These are phyloP conservation scores for Zaprionus bogoriensis DNA, from an alignment of 2,888 invertebrate genomes.

Conservation along the genomic window DNA sequence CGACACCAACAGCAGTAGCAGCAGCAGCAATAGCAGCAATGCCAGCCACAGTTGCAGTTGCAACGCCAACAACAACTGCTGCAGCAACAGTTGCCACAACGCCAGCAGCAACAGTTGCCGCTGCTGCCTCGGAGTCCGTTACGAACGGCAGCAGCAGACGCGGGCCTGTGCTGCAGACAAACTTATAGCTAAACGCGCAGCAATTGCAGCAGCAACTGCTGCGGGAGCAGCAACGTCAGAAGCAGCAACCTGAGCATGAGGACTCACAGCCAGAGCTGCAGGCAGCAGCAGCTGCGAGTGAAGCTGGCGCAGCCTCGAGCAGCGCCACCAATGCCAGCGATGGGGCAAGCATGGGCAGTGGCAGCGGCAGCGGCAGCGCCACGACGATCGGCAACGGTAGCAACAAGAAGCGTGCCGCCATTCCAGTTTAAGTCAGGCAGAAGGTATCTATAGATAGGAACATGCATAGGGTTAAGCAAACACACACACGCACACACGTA, in stretches of 20 bases:
- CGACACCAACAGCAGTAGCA: constrained; percentile 6
- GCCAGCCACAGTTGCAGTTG: constrained; percentile 14
- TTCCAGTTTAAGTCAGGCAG: constrained; percentile 72
- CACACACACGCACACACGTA: neutral
- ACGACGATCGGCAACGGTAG: constrained; percentile 45
- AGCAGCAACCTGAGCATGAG: constrained; percentile 29
- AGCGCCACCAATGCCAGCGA: constrained; percentile 26
- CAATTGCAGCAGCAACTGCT: constrained; percentile 65
- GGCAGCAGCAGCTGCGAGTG: constrained; percentile 2
- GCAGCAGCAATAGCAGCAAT: neutral
- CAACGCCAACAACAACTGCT: constrained; percentile 23
- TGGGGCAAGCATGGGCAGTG: constrained; percentile 47
- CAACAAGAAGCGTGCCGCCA: constrained; percentile 77
- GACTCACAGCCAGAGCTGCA: constrained; percentile 19
- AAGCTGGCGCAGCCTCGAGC: constrained; percentile 8
- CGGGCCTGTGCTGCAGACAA: constrained; percentile 67
- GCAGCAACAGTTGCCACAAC: constrained; percentile 45
- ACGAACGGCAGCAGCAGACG: constrained; percentile 43
- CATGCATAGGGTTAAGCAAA: neutral
- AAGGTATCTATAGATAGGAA: constrained; percentile 9
- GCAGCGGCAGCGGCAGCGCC: constrained; percentile 41
- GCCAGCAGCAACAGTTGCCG: constrained; percentile 49
- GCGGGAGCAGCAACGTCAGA: constrained; percentile 62
- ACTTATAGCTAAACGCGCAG: constrained; percentile 82
- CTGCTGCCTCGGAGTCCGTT: constrained; percentile 68